Base-by-base conservation (phyloP, 1,140 invertebrate genomes). In the Sitodiplosis mosellana region DNA sequence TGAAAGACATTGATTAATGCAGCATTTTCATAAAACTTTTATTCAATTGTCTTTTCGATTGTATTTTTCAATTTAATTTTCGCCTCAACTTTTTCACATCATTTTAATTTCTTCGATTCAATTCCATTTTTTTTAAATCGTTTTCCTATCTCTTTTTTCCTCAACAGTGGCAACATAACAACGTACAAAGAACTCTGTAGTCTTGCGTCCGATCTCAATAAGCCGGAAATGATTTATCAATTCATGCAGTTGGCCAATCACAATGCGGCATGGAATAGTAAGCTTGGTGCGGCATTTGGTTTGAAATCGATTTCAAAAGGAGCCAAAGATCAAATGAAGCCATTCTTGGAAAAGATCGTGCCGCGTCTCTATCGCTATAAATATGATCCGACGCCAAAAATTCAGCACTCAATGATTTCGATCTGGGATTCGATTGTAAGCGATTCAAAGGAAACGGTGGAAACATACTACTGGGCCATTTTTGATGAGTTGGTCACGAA, bases 231-330 rank as follows among this genome's bases (percentile, higher is more conserved):
- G 40, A 78, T 94, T 50, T 96, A 95, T 65, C 86, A 89, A 65
- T 96, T 96, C 60, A 87, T 95, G 81, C 81, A 92, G 63, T 67
- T 96, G 48, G 89, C 89, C 4, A 91, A 93, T 71, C 84, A 94
- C 57, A 90, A 94, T 69, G 80, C 86, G 4, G 74, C 87, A 19
- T 96, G 90, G 90, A 92, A 88, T 56, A 90, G 88, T 1, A 89
- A 88, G 67, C 79, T 80, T 74, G 89, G 89, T 27, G 88, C 90
- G 34, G 88, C 89, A 1, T 91, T 91, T 70, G 88, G 88, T 2
- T 87, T 94, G 62, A 80, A 83, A 38, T 82, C 80, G 0, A 85
- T 93, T 43, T 83, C 87, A 0, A 69, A 76, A 42, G 74, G 83
- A 54, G 86, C 87, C 7, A 81, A 81, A 1, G 77, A 84, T 34